Percentiles rank a stretch among this genome's conserved stretches.
Conservation (phyloP, 2,797 vertebrate species). For the Chiroxiphia lanceolata region DNA sequence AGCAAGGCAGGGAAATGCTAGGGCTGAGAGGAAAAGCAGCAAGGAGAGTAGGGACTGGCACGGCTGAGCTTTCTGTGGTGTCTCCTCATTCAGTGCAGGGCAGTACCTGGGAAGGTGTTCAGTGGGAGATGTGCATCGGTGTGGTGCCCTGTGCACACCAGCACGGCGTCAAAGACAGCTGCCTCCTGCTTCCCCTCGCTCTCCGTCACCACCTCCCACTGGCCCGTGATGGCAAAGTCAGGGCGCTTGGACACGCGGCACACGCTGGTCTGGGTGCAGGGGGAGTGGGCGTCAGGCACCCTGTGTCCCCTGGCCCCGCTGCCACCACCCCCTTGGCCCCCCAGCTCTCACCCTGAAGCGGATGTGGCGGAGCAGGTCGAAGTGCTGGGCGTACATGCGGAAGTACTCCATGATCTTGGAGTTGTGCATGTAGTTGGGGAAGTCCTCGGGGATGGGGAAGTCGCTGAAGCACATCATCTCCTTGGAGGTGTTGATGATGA, state of each 20-base stretch:
- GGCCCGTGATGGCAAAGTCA: not conserved
- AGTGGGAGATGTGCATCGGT: conserved; percentile 84
- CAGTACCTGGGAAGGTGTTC: conserved; percentile 75
- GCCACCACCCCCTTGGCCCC: fast-evolving
- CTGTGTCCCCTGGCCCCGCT: fast-evolving
- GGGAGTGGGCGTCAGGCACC: not conserved
- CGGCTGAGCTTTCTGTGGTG: not conserved
- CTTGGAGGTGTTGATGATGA: conserved; percentile 90
- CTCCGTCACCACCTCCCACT: conserved; percentile 17
- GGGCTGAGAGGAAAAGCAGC: not conserved
- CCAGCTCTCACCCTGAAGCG: not conserved
- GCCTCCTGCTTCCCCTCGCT: not conserved
- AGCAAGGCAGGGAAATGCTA: not conserved
- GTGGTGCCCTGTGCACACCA: conserved; percentile 91
- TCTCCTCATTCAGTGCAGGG: conserved; percentile 32
- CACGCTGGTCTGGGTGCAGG: not conserved
- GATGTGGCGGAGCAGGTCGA: conserved; percentile 79
- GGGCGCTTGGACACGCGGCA: not conserved
- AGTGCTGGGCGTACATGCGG: conserved; percentile 83
- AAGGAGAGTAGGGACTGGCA: not conserved
- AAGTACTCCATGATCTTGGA: conserved; percentile 84
- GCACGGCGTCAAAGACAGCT: conserved; percentile 75
- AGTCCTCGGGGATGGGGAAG: conserved; percentile 86
- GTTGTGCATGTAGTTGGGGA: conserved; percentile 89
- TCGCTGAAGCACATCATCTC: conserved; percentile 95